phyloP scores from a whole-genome alignment of 2,888 invertebrate species.

The Dilophus febrilis region DNA sequence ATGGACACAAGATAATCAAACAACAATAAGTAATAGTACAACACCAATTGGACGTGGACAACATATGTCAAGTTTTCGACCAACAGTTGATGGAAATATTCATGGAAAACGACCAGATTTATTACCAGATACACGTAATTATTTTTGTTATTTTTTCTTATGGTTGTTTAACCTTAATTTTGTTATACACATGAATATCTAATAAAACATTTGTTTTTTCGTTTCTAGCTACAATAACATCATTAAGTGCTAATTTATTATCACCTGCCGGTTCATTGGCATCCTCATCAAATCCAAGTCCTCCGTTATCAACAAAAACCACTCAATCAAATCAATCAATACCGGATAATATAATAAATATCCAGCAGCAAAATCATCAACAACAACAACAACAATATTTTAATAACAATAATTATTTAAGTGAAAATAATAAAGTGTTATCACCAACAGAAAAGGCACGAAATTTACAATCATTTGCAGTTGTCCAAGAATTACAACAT shows the following conservation, averaged over 20 bases:
- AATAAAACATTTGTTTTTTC: background rate
- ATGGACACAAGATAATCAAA: slow-evolving; percentile 51
- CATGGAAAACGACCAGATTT: slow-evolving; percentile 36
- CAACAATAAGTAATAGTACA: slow-evolving; percentile 21
- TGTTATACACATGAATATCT: no score
- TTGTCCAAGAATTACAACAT: slow-evolving; percentile 1
- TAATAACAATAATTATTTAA: background rate
- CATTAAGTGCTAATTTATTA: slow-evolving; percentile 35
- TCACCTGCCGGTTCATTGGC: slow-evolving; percentile 26
- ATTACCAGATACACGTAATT: slow-evolving; percentile 38
- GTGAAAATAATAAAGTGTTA: background rate
- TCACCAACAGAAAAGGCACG: background rate
- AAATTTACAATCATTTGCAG: background rate
- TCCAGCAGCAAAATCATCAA: slow-evolving; percentile 14
- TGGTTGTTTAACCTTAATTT: slow-evolving; percentile 29
- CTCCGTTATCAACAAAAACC: slow-evolving; percentile 7
- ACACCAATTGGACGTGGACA: slow-evolving; percentile 34
- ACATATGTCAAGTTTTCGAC: slow-evolving; percentile 29
- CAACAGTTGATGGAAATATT: slow-evolving; percentile 16
- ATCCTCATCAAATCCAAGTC: slow-evolving; percentile 16
- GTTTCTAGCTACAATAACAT: slow-evolving; percentile 35
- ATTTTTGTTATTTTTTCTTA: background rate
- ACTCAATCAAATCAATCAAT: background rate
- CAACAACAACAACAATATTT: background rate
- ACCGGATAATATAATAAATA: slow-evolving; percentile 28